Evolutionary conservation across 2,113 vertebrate genomes (phyloP).

Genomic region (Corythornis madagascariensis): DNA sequence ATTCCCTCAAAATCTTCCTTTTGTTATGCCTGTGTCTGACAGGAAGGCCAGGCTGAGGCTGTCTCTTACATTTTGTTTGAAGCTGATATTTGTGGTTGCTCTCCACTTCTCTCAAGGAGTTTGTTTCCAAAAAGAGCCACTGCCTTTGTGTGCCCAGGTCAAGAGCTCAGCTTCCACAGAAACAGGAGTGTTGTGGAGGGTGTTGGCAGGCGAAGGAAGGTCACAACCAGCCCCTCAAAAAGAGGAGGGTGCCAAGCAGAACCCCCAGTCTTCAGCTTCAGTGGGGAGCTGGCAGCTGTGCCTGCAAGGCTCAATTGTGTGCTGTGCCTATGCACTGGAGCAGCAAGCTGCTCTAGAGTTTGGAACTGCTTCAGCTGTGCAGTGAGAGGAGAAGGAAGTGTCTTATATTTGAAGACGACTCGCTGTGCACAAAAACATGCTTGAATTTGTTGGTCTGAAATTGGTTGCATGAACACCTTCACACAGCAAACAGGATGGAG

Average conservation of each 20-base stretch:
- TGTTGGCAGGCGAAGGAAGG: neutral
- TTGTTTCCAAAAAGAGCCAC: neutral
- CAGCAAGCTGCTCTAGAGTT: neutral
- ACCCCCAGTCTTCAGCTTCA: neutral
- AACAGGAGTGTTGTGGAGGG: neutral
- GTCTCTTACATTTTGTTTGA: neutral
- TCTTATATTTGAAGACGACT: neutral
- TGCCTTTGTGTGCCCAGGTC: neutral
- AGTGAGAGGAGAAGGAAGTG: neutral
- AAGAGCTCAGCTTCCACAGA: neutral
- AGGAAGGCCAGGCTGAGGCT: neutral
- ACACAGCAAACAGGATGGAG: neutral
- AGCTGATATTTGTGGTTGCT: constrained; percentile 26
- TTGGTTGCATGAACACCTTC: neutral
- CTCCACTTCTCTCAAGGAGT: neutral
- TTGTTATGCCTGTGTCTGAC: neutral
- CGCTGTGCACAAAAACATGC: rapidly evolving
- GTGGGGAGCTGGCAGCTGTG: neutral
- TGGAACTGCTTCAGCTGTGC: neutral
- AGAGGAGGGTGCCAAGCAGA: neutral
- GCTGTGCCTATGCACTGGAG: neutral
- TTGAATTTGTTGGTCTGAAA: neutral
- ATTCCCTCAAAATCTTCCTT: neutral
- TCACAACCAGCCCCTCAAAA: rapidly evolving
- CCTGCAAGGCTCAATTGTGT: neutral